A percentile compares a stretch with the other conserved stretches of the same genome.
These are phyloP conservation scores for Triplophysa bombifrons DNA, from an alignment of 2,797 vertebrate species.

Conservation along the genomic window DNA sequence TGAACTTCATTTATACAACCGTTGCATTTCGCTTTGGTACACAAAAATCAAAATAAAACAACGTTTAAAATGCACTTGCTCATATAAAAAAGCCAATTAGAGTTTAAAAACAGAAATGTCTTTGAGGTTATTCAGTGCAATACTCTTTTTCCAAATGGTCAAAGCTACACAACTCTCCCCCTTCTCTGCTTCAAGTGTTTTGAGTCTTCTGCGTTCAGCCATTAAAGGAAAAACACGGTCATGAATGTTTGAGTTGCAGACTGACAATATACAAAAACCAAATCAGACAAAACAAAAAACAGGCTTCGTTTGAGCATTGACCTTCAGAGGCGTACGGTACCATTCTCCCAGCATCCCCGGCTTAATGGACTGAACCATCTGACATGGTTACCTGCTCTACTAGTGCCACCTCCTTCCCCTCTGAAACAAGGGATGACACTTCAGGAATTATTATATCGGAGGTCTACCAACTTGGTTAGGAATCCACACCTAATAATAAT, in stretches of 20 bases:
- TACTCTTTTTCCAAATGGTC: conserved; percentile 47
- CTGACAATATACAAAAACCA: conserved; percentile 33
- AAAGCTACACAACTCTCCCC: conserved; percentile 43
- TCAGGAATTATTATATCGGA: conserved; percentile 79
- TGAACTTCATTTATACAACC: conserved; percentile 39
- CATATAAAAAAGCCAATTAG: conserved; percentile 60
- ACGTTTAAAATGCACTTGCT: conserved; percentile 46
- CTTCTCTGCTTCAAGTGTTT: conserved; percentile 65
- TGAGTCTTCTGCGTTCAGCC: conserved; percentile 61
- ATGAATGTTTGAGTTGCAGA: conserved; percentile 43
- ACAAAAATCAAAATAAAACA: conserved; percentile 28
- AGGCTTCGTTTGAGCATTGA: conserved; percentile 45
- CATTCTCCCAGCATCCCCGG: conserved; percentile 68
- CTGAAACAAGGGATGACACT: conserved; percentile 97
- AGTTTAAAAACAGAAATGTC: conserved; percentile 48
- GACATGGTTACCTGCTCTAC: conserved; percentile 78
- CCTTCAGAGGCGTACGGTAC: conserved; percentile 52
- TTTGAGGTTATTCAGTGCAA: conserved; percentile 71
- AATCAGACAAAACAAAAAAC: background rate
- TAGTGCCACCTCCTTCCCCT: conserved; percentile 86
- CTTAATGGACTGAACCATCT: conserved; percentile 76
- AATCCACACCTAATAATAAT: conserved; percentile 97
- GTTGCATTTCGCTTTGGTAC: conserved; percentile 28
- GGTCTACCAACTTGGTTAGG: conserved; percentile 90
- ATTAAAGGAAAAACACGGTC: conserved; percentile 50